Percentiles rank a stretch among this genome's conserved stretches.
Conservation (phyloP, 1,140 invertebrate species). For the Drosophila azteca region DNA sequence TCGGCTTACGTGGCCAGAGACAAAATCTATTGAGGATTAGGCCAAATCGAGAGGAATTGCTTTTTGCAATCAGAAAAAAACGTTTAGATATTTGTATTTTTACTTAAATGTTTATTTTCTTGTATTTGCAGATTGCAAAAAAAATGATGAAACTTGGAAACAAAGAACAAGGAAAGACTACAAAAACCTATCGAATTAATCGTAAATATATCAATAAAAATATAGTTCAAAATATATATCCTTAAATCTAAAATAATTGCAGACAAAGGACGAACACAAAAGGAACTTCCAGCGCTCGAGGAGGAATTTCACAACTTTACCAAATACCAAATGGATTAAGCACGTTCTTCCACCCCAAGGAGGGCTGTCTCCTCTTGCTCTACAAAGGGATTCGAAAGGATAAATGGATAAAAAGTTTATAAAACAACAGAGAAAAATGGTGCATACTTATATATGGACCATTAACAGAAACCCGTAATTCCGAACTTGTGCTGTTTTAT, state of each 20-base stretch:
- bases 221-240: background rate
- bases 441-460: slow-evolving; percentile 83
- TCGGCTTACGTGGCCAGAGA: slow-evolving; percentile 63
- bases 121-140: background rate
- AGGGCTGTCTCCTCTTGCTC: slow-evolving; percentile 5
- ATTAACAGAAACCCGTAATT: slow-evolving; percentile 84
- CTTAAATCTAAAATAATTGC: slow-evolving; percentile 4
- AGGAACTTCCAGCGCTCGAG: background rate
- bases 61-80: background rate
- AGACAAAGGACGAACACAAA: slow-evolving; percentile 12
- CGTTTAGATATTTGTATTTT: background rate
- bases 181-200: background rate
- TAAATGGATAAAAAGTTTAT: slow-evolving; percentile 20
- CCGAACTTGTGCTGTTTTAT: slow-evolving; percentile 84
- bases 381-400: background rate
- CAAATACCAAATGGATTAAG: slow-evolving; percentile 34
- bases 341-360: background rate
- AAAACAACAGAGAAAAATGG: slow-evolving; percentile 61
- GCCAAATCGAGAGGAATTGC: slow-evolving; percentile 52
- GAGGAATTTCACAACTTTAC: slow-evolving; percentile 43
- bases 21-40: slow-evolving; percentile 58
- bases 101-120: background rate
- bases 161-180: too few species aligned
- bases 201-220: slow-evolving; percentile 8
- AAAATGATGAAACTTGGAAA: too few species aligned